Conservation (phyloP, 2,888 invertebrate species). For the Amiota minor region DNA sequence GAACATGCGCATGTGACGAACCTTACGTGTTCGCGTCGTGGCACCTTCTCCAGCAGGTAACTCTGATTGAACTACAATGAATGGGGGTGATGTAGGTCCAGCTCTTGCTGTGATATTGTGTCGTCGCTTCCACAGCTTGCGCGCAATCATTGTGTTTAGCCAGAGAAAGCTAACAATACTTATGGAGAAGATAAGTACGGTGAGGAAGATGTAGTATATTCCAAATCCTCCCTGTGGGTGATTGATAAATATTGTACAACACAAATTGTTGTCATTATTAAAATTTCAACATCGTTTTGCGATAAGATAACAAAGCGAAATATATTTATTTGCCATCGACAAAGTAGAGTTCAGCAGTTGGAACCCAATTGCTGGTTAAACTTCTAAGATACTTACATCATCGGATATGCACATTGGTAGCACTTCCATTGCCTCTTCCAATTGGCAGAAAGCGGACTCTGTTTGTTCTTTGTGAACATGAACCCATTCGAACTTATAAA, state of each 20-base stretch:
- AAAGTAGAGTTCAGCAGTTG: too few species aligned
- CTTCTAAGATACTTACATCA: constrained; percentile 54
- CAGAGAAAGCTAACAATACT: constrained; percentile 74
- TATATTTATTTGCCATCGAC: too few species aligned
- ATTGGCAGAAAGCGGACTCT: background rate
- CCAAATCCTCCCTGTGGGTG: constrained; percentile 56
- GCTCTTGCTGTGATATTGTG: constrained; percentile 41
- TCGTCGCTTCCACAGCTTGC: constrained; percentile 75
- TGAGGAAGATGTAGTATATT: constrained; percentile 64
- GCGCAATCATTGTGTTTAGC: constrained; percentile 75
- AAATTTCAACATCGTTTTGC: background rate
- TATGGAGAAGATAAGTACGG: constrained; percentile 74
- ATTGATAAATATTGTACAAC: constrained; percentile 41
- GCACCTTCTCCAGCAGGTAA: background rate
- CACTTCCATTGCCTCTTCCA: constrained; percentile 35
- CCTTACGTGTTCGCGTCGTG: constrained; percentile 57
- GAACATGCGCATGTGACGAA: constrained; percentile 76
- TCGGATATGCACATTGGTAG: constrained; percentile 64
- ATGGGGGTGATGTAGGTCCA: constrained; percentile 4
- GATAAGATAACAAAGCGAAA: background rate
- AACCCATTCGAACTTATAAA: constrained; percentile 66
- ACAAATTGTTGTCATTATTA: background rate
- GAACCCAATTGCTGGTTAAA: background rate
- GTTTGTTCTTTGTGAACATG: constrained; percentile 41
- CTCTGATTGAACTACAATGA: constrained; percentile 12